A percentile compares a stretch with the other conserved stretches of the same genome.
These are phyloP conservation scores for Peromyscus aztecus DNA, from an alignment of 2,797 vertebrate species.

Conservation along the genomic window DNA sequence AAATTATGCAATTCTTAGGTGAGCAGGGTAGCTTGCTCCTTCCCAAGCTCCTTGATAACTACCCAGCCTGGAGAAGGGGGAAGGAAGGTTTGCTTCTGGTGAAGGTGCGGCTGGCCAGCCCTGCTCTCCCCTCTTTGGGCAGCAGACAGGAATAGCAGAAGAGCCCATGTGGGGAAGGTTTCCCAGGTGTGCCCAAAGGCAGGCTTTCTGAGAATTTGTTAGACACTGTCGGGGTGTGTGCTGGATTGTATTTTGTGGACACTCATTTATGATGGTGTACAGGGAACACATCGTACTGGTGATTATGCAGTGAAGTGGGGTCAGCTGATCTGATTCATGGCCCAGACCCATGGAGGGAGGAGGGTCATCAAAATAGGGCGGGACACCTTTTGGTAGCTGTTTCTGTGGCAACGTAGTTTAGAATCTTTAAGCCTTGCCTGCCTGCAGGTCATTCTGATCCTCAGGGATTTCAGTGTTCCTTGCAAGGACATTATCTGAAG, in stretches of 20 bases:
- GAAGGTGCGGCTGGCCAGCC: not conserved
- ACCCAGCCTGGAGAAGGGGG: not conserved
- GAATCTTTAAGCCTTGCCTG: not conserved
- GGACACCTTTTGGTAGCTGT: conserved; percentile 56
- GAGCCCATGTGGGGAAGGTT: not conserved
- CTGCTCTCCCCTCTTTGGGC: not conserved
- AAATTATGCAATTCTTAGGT: conserved; percentile 60
- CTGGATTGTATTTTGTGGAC: conserved; percentile 60
- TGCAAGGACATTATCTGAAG: not conserved
- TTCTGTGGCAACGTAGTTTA: not conserved
- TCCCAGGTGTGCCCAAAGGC: not conserved
- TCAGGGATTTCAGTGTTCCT: conserved; percentile 31
- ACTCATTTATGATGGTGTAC: conserved; percentile 64
- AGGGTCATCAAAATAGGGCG: conserved; percentile 70
- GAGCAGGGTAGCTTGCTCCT: not conserved
- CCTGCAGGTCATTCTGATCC: not conserved
- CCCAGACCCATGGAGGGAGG: conserved; percentile 19
- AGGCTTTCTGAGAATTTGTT: not conserved
- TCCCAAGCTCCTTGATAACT: conserved; percentile 51
- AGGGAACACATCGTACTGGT: conserved; percentile 68
- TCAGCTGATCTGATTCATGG: conserved; percentile 70
- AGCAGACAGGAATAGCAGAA: not conserved
- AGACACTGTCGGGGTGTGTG: conserved; percentile 57
- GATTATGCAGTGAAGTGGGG: conserved; percentile 38
- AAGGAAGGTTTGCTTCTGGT: not conserved